phyloP scores from a whole-genome alignment of 2,797 vertebrate species.

The Hippoglossus hippoglossus region DNA sequence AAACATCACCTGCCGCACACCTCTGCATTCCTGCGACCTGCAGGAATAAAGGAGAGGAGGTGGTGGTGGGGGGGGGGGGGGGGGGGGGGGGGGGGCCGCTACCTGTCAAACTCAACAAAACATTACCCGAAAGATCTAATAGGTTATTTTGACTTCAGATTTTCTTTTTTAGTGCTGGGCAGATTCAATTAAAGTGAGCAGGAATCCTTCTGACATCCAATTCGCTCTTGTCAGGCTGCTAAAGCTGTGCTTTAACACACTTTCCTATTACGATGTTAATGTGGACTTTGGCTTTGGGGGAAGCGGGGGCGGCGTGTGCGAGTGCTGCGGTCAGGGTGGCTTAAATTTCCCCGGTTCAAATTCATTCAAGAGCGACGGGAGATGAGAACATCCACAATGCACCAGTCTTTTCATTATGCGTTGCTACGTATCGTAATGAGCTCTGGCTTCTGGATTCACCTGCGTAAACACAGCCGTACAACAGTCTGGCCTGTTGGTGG shows the following conservation, averaged over 20 bases:
- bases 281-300: conserved; percentile 75
- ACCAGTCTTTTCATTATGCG: conserved; percentile 7
- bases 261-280: conserved; percentile 94
- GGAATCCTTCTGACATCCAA: conserved; percentile 96
- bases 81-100: conserved; percentile 31
- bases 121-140: conserved; percentile 92
- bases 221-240: conserved; percentile 89
- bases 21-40: conserved; percentile 38
- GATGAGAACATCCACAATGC: conserved; percentile 9
- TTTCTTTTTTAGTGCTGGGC: conserved; percentile 88
- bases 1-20: conserved; percentile 55
- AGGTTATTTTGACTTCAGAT: conserved; percentile 94
- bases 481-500: conserved; percentile 17
- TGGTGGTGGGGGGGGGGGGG: conserved; percentile 10
- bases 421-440: conserved; percentile 11
- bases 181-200: conserved; percentile 96
- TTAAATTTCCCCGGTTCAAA: conserved; percentile 28
- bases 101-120: conserved; percentile 84
- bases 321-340: conserved; percentile 17
- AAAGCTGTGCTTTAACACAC: conserved; percentile 88
- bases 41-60: conserved; percentile 26
- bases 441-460: conserved; percentile 5
- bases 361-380: conserved; percentile 18
- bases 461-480: not conserved
- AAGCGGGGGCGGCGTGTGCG: not conserved